phyloP scores from a whole-genome alignment of 2,888 invertebrate species.

The Melanchra persicariae region DNA sequence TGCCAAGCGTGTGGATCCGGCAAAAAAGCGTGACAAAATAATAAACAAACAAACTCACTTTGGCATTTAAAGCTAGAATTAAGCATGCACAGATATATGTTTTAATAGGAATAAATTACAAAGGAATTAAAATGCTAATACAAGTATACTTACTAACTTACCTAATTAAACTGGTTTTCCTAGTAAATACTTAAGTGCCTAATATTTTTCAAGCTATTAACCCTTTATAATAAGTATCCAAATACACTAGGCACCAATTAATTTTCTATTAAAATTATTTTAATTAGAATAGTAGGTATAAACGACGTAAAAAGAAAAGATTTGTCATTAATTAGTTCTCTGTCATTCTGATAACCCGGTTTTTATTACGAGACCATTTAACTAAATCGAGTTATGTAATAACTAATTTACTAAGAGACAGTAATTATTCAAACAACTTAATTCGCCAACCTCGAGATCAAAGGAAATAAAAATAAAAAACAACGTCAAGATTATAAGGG shows the following conservation, averaged over 20 bases:
- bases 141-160: neutral
- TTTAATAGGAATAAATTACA: neutral
- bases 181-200: neutral
- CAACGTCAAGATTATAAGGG: constrained; percentile 21
- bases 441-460: neutral
- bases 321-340: neutral
- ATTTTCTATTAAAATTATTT: neutral
- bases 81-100: neutral
- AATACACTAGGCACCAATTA: neutral
- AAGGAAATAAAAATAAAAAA: constrained; percentile 18
- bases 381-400: constrained; percentile 30
- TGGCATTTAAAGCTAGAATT: too few relatives aligned
- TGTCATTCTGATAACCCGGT: neutral
- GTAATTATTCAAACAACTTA: constrained; percentile 31
- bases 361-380: constrained; percentile 13
- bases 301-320: neutral
- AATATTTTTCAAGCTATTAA: neutral
- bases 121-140: neutral
- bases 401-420: constrained; percentile 21
- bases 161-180: neutral
- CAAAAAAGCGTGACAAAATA: neutral
- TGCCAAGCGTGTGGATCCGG: too few relatives aligned
- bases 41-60: neutral
- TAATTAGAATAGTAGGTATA: neutral
- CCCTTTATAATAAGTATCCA: neutral